Evolutionary conservation across 1,140 invertebrate species (phyloP).

Genomic region (Leucophenga varia): DNA sequence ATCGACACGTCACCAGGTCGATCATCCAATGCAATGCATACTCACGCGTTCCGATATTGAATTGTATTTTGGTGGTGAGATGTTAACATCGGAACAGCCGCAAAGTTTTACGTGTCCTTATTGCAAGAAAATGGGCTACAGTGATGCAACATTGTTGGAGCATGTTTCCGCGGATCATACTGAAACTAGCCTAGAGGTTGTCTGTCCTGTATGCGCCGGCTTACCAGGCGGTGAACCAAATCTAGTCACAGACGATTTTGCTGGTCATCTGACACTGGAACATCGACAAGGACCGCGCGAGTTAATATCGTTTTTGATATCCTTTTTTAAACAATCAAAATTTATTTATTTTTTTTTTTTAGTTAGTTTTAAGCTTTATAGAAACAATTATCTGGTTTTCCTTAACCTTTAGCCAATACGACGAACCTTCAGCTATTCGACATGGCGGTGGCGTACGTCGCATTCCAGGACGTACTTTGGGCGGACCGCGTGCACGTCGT

Average conservation of each 20-base stretch:
- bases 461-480: constrained; percentile 78
- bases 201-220: constrained; percentile 95
- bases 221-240: constrained; percentile 95
- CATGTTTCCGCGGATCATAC: constrained; percentile 74
- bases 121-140: constrained; percentile 94
- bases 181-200: constrained; percentile 61
- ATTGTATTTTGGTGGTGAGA: constrained; percentile 93
- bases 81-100: constrained; percentile 83
- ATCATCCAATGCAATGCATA: constrained; percentile 99
- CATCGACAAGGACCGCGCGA: constrained; percentile 85
- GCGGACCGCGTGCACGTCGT: constrained; percentile 71
- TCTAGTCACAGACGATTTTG: constrained; percentile 96
- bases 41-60: constrained; percentile 96
- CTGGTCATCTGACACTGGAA: constrained; percentile 91
- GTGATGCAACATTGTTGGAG: constrained; percentile 86
- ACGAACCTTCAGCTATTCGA: constrained; percentile 81
- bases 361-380: neutral
- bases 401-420: constrained; percentile 67
- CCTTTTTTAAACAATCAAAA: constrained; percentile 59
- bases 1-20: constrained; percentile 87
- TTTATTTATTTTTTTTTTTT: constrained; percentile 1
- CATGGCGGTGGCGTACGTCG: constrained; percentile 78
- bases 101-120: constrained; percentile 96
- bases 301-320: constrained; percentile 82
- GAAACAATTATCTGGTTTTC: constrained; percentile 32